Conservation (phyloP, 1,140 invertebrate species). For the Drosophila sechellia region DNA sequence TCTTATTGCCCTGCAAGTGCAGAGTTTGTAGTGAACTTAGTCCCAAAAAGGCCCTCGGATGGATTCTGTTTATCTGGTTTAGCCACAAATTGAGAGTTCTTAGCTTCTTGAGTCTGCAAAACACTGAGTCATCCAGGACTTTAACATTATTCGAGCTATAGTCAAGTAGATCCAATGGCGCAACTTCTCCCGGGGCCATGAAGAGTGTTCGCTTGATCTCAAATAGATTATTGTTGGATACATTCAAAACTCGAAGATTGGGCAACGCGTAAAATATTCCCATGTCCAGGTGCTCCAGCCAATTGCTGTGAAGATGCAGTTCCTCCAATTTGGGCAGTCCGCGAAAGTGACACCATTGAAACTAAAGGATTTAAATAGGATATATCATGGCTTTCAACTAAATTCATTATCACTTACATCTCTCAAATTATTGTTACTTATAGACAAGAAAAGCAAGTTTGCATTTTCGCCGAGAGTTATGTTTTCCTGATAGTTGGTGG, state of each 20-base stretch:
- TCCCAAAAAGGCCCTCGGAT: constrained; percentile 46
- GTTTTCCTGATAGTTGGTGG: constrained; percentile 65
- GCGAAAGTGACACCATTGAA: constrained; percentile 48
- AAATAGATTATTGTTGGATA: constrained; percentile 67
- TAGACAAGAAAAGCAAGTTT: constrained; percentile 53
- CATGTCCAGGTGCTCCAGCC: constrained; percentile 55
- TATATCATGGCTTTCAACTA: not conserved
- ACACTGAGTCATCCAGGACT: constrained; percentile 39
- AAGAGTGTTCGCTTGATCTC: constrained; percentile 51
- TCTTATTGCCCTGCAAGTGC: constrained; percentile 64
- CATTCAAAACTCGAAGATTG: constrained; percentile 53
- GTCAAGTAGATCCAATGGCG: constrained; percentile 55
- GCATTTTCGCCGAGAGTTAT: constrained; percentile 47
- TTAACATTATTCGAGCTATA: constrained; percentile 71
- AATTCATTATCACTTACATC: constrained; percentile 40
- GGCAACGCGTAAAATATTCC: constrained; percentile 57
- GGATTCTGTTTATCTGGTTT: constrained; percentile 56
- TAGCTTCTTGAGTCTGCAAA: constrained; percentile 43
- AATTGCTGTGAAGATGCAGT: constrained; percentile 64
- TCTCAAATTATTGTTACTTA: constrained; percentile 69
- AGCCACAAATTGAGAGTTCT: constrained; percentile 57
- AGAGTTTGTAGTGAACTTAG: constrained; percentile 49
- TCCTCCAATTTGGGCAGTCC: constrained; percentile 53
- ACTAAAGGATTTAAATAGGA: constrained; percentile 16
- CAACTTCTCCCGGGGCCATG: constrained; percentile 12